Percentiles rank a stretch among this genome's conserved stretches.
phyloP scores from a whole-genome alignment of 2,888 invertebrate genomes.

The Yponomeuta evonymella region DNA sequence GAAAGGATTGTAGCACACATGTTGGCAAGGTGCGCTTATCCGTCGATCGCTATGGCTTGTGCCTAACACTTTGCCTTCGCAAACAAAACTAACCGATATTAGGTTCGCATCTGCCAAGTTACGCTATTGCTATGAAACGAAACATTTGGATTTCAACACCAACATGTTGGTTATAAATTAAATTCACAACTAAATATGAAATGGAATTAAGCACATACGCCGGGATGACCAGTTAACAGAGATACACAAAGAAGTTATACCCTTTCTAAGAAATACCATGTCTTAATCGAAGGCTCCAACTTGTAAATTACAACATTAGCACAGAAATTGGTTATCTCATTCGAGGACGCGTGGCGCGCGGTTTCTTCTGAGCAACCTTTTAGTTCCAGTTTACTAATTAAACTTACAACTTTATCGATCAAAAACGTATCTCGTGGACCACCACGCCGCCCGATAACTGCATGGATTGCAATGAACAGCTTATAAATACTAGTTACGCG shows the following conservation, averaged over 20 bases:
- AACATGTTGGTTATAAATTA: neutral
- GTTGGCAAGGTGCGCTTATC: slow-evolving; percentile 61
- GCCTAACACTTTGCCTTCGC: slow-evolving; percentile 51
- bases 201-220: neutral
- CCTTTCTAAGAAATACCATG: neutral
- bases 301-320: slow-evolving; percentile 1
- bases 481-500: slow-evolving; percentile 55
- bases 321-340: slow-evolving; percentile 2
- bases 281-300: neutral
- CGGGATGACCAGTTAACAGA: neutral
- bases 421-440: slow-evolving; percentile 62
- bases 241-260: neutral
- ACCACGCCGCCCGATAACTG: slow-evolving; percentile 54
- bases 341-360: slow-evolving; percentile 54
- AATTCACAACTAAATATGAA: neutral
- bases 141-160: neutral
- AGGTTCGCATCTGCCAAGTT: slow-evolving; percentile 48
- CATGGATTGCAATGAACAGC: slow-evolving; percentile 38
- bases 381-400: slow-evolving; percentile 67
- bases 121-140: slow-evolving; percentile 19
- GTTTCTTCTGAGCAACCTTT: slow-evolving; percentile 38
- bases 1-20: slow-evolving; percentile 71
- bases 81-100: slow-evolving; percentile 47
- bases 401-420: slow-evolving; percentile 72
- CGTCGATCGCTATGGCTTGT: slow-evolving; percentile 51